Evolutionary conservation across 2,113 vertebrate genomes (phyloP).

Genomic region (Lathamus discolor): DNA sequence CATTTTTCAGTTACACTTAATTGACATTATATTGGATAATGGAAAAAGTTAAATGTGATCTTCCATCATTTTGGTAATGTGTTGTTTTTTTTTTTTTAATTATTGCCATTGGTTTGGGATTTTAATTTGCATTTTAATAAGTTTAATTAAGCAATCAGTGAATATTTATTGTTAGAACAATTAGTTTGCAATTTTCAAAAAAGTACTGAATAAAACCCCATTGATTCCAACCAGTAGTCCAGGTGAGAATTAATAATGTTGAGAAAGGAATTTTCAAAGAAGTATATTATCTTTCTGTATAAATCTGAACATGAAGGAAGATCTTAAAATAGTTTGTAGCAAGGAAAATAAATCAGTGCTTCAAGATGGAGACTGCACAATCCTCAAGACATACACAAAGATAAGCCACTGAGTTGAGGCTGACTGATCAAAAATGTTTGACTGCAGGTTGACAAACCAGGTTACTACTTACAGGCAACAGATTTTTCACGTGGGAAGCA

Average conservation of each 20-base stretch:
- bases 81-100: not conserved
- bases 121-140: conserved; percentile 55
- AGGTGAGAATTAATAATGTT: not conserved
- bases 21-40: not conserved
- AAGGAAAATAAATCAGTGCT: not conserved
- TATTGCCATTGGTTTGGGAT: not conserved
- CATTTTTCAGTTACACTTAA: conserved; percentile 28
- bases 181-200: not conserved
- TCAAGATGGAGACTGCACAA: not conserved
- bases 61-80: conserved; percentile 1
- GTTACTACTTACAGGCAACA: not conserved
- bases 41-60: conserved; percentile 26
- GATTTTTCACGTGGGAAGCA: not conserved
- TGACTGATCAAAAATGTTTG: not conserved
- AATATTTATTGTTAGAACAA: conserved; percentile 27
- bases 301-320: not conserved
- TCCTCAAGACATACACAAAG: not conserved
- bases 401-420: not conserved
- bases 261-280: not conserved
- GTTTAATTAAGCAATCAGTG: conserved; percentile 20
- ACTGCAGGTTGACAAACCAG: not conserved
- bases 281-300: not conserved
- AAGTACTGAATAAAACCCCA: not conserved
- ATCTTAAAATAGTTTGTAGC: not conserved
- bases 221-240: not conserved